Percentiles rank a stretch among this genome's conserved stretches.
These are phyloP conservation scores for Orchesellides sinensis DNA, from an alignment of 2,888 invertebrate species.

Conservation along the genomic window DNA sequence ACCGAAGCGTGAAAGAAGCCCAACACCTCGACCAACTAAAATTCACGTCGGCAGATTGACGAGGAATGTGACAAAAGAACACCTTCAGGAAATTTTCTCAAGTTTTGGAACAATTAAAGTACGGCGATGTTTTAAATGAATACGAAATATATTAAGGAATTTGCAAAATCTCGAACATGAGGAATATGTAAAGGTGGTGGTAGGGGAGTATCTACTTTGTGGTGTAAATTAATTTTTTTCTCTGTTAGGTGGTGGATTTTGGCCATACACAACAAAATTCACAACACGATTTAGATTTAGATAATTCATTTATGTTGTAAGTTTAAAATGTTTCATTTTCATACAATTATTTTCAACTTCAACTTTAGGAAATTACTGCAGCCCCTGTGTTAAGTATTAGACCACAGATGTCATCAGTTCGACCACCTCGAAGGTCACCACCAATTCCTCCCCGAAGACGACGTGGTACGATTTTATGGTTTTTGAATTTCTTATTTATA, in stretches of 20 bases:
- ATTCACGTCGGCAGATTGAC: slow-evolving; percentile 96
- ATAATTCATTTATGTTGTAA: background rate
- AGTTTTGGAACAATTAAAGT: slow-evolving; percentile 74
- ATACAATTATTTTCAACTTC: no score
- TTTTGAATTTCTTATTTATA: no score
- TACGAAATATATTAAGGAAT: no score
- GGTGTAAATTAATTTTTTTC: background rate
- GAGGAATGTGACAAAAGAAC: slow-evolving; percentile 90
- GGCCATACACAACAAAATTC: slow-evolving; percentile 81
- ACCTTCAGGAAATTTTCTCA: slow-evolving; percentile 78
- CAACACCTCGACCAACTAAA: slow-evolving; percentile 93
- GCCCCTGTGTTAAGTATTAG: slow-evolving; percentile 89
- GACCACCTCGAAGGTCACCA: slow-evolving; percentile 76
- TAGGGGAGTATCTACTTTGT: no score
- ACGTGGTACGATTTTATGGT: slow-evolving; percentile 45
- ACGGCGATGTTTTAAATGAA: no score
- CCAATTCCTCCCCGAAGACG: slow-evolving; percentile 72
- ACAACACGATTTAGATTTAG: background rate
- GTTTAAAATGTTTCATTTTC: no score
- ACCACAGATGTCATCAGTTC: slow-evolving; percentile 71
- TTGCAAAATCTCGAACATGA: no score
- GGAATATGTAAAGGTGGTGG: no score
- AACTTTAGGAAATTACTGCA: slow-evolving; percentile 95
- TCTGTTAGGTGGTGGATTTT: slow-evolving; percentile 90
- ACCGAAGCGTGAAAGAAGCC: slow-evolving; percentile 85